phyloP scores from a whole-genome alignment of 2,797 vertebrate species.

The Ctenopoma multispine region DNA sequence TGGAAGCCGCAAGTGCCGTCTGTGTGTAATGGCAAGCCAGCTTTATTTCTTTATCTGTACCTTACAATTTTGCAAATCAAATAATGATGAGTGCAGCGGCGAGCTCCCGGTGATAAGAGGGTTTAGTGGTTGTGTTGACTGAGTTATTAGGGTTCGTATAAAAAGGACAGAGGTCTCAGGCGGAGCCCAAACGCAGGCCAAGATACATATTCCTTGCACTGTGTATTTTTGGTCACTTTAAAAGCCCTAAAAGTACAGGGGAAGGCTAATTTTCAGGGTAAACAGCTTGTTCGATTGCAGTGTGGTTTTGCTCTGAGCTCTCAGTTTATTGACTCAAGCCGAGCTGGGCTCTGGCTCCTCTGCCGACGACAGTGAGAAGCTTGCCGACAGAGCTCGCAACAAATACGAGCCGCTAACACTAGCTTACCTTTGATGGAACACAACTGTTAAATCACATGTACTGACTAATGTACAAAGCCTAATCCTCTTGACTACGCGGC shows the following conservation, averaged over 20 bases:
- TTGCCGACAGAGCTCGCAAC: slow-evolving; percentile 38
- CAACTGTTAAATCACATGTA: slow-evolving; percentile 55
- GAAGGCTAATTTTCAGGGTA: slow-evolving; percentile 78
- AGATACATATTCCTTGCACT: slow-evolving; percentile 71
- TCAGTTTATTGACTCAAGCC: slow-evolving; percentile 78
- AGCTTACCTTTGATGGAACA: slow-evolving; percentile 63
- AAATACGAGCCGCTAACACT: slow-evolving; percentile 52
- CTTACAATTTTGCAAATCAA: slow-evolving; percentile 80
- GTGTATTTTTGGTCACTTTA: slow-evolving; percentile 76
- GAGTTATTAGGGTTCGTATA: slow-evolving; percentile 73
- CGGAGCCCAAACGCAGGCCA: slow-evolving; percentile 49
- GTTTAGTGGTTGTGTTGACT: slow-evolving; percentile 75
- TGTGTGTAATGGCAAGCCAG: slow-evolving; percentile 65
- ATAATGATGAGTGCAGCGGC: slow-evolving; percentile 76
- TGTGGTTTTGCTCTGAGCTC: slow-evolving; percentile 77
- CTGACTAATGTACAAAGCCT: slow-evolving; percentile 49
- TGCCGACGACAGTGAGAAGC: slow-evolving; percentile 63
- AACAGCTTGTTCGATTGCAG: slow-evolving; percentile 78
- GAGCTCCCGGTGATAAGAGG: slow-evolving; percentile 72
- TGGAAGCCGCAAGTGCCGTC: slow-evolving; percentile 73
- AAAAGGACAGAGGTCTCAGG: slow-evolving; percentile 69
- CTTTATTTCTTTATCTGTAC: slow-evolving; percentile 78
- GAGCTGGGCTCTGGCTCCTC: slow-evolving; percentile 63
- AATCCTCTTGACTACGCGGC: slow-evolving; percentile 44
- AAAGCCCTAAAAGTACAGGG: slow-evolving; percentile 77